Base-by-base conservation (phyloP, 2,888 invertebrate genomes). In the Cylloceria caligata region DNA sequence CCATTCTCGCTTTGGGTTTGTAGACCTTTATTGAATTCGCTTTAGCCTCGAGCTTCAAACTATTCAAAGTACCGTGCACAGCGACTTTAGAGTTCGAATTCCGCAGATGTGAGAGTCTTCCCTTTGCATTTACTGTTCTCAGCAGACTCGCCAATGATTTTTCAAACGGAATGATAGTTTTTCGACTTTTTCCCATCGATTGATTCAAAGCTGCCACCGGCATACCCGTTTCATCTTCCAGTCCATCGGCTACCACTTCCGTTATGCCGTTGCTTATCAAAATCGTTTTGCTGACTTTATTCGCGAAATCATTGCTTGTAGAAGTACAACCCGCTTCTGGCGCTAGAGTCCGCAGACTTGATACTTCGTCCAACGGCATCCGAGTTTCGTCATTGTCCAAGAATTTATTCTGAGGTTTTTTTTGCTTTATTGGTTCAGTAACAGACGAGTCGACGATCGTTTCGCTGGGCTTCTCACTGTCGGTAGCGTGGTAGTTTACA, bases 1-100 rank as follows among this genome's bases (percentile, higher is more conserved):
- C 87, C 84, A 88, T 88, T 34, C 87, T 85, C 16, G 89, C 87
- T 82, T 90, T 90, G 6, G 89, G 89, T 64, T 90, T 90, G 34
- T 89, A 88, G 9, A 88, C 84, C 75, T 86, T 87, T 9, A 75
- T 81, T 21, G 74, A 27, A 39, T 74, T 71, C 3, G 78, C 72
- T 69, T 79, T 82, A 27, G 13, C 19, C 36, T 81, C 81, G 9
- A 39, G 24, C 27, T 81, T 81, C 0, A 65, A 52, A 60, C 57
- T 83, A 52, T 79, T 79, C 2, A 75, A 62, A 7, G 69, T 34
- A 16, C 60, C 45, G 3, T 36, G 16, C 3, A 42, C 36, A 1
- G 73, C 5, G 13, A 30, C 55, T 45, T 80, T 81, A 0, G 67
- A 24, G 45, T 55, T 80, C 3, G 68, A 65, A 75, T 60, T 83